Evolutionary conservation across 1,140 invertebrate genomes (phyloP), one percentile per base, ranked within the genome.

Genomic region (Aleiodes sp.): DNA sequence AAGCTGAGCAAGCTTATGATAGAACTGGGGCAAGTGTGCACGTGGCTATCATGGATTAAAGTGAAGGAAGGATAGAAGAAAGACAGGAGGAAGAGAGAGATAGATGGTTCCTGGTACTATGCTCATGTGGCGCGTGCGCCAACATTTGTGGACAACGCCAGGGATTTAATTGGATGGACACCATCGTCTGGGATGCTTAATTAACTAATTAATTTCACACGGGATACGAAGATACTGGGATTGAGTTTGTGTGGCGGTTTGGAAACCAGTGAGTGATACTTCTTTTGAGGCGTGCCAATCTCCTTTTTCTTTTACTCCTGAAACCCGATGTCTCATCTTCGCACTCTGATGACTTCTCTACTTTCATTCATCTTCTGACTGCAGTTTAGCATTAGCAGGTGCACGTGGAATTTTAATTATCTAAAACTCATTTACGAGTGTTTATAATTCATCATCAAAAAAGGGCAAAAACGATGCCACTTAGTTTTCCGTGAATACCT

Each of bases 191-290:
- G n/a, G 73, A 71, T 79, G 77, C 75, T 83, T 83, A 84, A 84
- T 84, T 80, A 83, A 82, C 79, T 83, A 84, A 85, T 85, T 85
- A 83, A 84, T 82, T 84, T 84, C 77, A 77, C 79, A 74, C 46
- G 46, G 46, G 16, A 52, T 21, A 21, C 46, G 21, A 12, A 52
- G 46, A 52, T 52, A 52, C 46, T 52, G 21, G n/a, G n/a, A n/a
- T 8, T 9, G 46, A 52, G 46, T 43, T n/a, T n/a, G 39, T n/a
- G 14, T n/a, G n/a, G 39, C 14, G 19, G 41, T 19, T 52, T 52
- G n/a, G n/a, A 52, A 24, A 52, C 46, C 26, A 21, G 46, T 52
- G 46, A 16, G 26, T 16, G 39, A 43, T 43, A 16, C 46, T 52
- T 52, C 46, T 52, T 52, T 21, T 16, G 21, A 43, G 19, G 39